These are phyloP conservation scores for Empidonax traillii DNA, from an alignment of 2,113 vertebrate species.

Conservation along the genomic window DNA sequence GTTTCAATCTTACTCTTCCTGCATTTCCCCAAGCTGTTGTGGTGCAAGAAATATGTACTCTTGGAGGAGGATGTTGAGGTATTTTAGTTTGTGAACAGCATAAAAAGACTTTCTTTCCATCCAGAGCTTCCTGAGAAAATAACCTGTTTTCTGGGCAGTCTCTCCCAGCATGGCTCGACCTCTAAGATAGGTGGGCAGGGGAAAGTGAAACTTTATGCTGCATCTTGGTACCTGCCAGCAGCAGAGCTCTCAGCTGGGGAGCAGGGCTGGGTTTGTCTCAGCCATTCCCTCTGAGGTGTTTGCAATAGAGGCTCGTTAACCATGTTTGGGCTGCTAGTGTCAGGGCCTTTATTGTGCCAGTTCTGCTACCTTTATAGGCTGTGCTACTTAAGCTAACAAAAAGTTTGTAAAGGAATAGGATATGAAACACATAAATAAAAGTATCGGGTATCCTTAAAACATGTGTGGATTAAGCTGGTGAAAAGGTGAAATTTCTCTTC, in stretches of 20 bases:
- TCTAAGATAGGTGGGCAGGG: background rate
- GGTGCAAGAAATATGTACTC: background rate
- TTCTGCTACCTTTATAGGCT: slow-evolving; percentile 62
- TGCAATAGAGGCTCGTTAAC: background rate
- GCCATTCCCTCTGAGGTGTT: fast-evolving
- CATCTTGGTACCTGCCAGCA: background rate
- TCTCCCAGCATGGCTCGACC: fast-evolving
- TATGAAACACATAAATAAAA: slow-evolving; percentile 73
- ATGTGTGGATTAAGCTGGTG: slow-evolving; percentile 75
- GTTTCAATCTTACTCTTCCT: background rate
- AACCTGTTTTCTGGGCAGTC: background rate
- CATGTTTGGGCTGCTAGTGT: background rate
- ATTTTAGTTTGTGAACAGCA: background rate
- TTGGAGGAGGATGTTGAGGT: background rate
- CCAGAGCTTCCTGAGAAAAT: background rate
- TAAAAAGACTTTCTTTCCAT: fast-evolving
- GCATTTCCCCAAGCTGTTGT: background rate
- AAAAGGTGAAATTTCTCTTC: slow-evolving; percentile 76
- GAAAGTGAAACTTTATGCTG: fast-evolving
- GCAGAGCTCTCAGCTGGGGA: fast-evolving
- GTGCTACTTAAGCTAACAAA: slow-evolving; percentile 62
- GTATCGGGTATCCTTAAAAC: slow-evolving; percentile 73
- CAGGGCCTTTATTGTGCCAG: slow-evolving; percentile 31
- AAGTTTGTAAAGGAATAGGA: slow-evolving; percentile 57
- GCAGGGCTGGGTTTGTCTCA: background rate